Evolutionary conservation across 1,140 invertebrate species (phyloP), one percentile per base, ranked within the genome.

Genomic region (Lepidurus apus): DNA sequence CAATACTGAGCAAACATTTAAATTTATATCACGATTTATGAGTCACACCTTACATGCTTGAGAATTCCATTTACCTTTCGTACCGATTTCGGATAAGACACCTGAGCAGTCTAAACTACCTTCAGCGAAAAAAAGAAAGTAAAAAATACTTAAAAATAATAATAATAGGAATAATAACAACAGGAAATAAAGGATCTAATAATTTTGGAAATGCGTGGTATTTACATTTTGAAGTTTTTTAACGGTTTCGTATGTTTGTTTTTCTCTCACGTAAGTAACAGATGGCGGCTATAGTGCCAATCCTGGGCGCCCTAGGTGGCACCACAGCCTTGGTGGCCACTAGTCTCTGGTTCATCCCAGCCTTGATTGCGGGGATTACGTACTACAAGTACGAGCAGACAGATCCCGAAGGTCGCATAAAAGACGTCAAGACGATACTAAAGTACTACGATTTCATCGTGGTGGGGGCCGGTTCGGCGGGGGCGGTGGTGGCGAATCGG

Each of bases 381-480:
- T 94, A 93, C 84, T 94, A 93, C 84, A 91, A 94, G 81, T 93
- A 91, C 82, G 92, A 93, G 83, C 88, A 91, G 77, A 79, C 42
- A 3, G 93, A 95, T 83, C 92, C 92, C 0, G 93, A 83, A 85
- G 90, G 91, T 1, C 88, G 89, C 43, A 92, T 93, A 0, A 87
- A 90, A 0, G 87, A 92, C 80, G 89, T 89, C 82, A 89, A 90
- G 73, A 74, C 74, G 44, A 44, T 80, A 26, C 43, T 74, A n/a
- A 77, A 80, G 76, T 77, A 91, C 26, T 95, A 95, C 81, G 93
- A 95, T 84, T 95, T 95, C 81, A 93, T 96, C 78, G 87, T 95
- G 79, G 91, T 98, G n/a, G 97, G 97, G 0, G 94, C 91, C 1
- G 97, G 97, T 10, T 98, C 96, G 0, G 95, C 96, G 82, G 97